Conservation (phyloP, 2,888 invertebrate species). For the Aromia moschata region DNA sequence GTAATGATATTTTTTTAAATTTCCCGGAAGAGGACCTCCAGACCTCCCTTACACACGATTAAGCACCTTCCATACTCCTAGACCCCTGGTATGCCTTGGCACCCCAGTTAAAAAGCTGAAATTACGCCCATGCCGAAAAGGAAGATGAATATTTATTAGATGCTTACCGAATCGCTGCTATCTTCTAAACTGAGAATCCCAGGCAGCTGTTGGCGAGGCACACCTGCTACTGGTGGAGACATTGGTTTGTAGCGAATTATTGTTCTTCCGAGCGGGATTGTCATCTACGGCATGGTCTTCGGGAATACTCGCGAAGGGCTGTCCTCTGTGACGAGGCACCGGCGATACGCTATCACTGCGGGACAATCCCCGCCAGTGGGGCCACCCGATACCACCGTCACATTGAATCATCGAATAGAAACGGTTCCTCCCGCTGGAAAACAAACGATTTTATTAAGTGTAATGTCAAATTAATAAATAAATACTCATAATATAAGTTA, state of each 20-base stretch:
- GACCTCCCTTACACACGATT: no score
- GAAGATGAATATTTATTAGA: no score
- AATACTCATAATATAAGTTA: no score
- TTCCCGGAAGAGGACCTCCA: no score
- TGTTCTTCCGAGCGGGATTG: constrained; percentile 37
- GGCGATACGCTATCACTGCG: constrained; percentile 53
- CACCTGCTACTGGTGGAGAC: constrained; percentile 51
- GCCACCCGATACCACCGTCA: constrained; percentile 61
- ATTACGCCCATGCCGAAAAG: no score
- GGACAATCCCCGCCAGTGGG: constrained; percentile 36
- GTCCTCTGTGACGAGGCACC: constrained; percentile 60
- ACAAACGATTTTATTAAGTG: no score
- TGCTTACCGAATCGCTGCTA: constrained; percentile 57
- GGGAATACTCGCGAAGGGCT: constrained; percentile 62
- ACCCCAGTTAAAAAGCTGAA: no score
- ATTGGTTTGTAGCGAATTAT: constrained; percentile 22
- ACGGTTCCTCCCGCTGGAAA: constrained; percentile 42
- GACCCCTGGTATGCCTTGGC: no score
- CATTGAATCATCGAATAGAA: constrained; percentile 65
- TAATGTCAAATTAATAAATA: no score
- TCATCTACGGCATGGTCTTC: constrained; percentile 65
- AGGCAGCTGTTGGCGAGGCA: constrained; percentile 59
- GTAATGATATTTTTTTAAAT: no score
- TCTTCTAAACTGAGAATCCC: constrained; percentile 61
- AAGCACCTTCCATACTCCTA: no score